phyloP scores from a whole-genome alignment of 2,888 invertebrate genomes.

The Dione juno region DNA sequence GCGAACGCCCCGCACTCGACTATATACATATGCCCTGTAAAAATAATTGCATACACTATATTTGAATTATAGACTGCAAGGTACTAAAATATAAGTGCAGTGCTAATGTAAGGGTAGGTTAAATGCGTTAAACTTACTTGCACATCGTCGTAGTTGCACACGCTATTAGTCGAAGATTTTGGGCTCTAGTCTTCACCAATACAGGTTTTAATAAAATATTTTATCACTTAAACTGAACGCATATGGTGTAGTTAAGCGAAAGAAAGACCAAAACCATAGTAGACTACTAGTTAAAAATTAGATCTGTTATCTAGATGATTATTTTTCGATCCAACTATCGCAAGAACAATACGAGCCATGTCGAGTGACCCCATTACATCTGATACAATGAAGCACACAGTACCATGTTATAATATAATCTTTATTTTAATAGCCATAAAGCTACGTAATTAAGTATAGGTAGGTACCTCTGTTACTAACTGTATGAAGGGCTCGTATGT shows the following conservation, averaged over 20 bases:
- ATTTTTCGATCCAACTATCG: conserved; percentile 51
- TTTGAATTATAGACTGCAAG: conserved; percentile 35
- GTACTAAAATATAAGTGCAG: conserved; percentile 21
- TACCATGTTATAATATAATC: conserved; percentile 23
- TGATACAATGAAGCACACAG: background rate
- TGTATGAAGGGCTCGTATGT: conserved; percentile 58
- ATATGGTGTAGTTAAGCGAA: background rate
- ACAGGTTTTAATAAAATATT: background rate
- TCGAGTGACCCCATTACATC: conserved; percentile 51
- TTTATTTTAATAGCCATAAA: conserved; percentile 11
- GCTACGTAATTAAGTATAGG: conserved; percentile 41
- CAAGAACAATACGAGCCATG: conserved; percentile 54
- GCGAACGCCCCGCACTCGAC: conserved; percentile 66
- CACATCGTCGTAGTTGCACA: background rate
- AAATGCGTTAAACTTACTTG: conserved; percentile 4
- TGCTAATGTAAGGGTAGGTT: conserved; percentile 12
- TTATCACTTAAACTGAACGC: background rate
- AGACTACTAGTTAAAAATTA: conserved; percentile 29
- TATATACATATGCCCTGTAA: conserved; percentile 37
- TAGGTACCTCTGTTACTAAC: background rate
- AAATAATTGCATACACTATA: conserved; percentile 43
- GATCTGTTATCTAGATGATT: conserved; percentile 48
- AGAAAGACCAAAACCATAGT: background rate
- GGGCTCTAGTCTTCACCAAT: background rate
- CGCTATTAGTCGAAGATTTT: background rate